phyloP scores from a whole-genome alignment of 1,140 invertebrate species.

The Drosophila seguyi region DNA sequence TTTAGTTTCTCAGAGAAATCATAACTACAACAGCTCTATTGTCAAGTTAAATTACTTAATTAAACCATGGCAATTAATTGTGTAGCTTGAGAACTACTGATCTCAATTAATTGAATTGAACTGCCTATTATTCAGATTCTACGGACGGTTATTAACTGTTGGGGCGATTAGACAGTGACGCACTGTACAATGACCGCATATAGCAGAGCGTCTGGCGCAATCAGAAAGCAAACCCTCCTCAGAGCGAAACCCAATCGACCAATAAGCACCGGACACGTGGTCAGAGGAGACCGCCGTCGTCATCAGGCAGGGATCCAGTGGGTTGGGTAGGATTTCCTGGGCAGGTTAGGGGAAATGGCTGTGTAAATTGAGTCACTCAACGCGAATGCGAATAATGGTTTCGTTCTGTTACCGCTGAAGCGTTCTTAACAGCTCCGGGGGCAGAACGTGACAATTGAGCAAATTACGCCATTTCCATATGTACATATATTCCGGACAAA shows the following conservation, averaged over 20 bases:
- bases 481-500: conserved; percentile 14
- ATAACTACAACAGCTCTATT: background rate
- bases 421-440: conserved; percentile 40
- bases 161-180: conserved; percentile 1
- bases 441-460: conserved; percentile 48
- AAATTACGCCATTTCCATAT: conserved; percentile 45
- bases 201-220: conserved; percentile 6
- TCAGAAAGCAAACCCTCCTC: conserved; percentile 21
- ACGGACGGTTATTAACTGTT: background rate
- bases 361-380: conserved; percentile 45
- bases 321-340: conserved; percentile 27
- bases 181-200: conserved; percentile 16
- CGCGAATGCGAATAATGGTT: conserved; percentile 28
- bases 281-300: background rate
- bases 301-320: conserved; percentile 4
- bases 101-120: conserved; percentile 5
- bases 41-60: background rate
- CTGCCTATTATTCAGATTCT: conserved; percentile 8
- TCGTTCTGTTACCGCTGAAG: conserved; percentile 15
- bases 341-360: background rate
- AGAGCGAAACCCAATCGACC: conserved; percentile 15
- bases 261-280: conserved; percentile 36
- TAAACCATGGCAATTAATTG: conserved; percentile 2
- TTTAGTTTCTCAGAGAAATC: background rate
- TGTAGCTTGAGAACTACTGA: background rate